A percentile compares a stretch with the other conserved stretches of the same genome.
phyloP scores from a whole-genome alignment of 2,797 vertebrate genomes.

The Cynopterus sphinx region DNA sequence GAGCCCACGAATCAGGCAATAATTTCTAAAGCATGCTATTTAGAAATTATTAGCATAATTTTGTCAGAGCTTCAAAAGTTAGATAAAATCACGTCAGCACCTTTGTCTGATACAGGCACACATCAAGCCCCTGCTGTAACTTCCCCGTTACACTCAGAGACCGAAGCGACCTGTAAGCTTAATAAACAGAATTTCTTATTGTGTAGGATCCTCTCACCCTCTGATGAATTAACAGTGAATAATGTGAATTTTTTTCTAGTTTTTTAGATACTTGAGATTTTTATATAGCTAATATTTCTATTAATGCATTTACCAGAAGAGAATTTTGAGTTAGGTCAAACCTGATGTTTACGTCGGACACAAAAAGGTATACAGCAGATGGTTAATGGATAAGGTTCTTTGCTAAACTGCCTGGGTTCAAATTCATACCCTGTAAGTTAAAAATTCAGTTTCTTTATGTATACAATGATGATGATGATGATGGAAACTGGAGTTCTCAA shows the following conservation, averaged over 20 bases:
- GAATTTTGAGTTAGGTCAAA: neutral
- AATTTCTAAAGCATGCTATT: neutral
- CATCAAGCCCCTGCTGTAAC: rapidly evolving
- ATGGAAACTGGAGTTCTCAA: neutral
- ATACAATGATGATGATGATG: rapidly evolving
- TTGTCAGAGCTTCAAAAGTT: neutral
- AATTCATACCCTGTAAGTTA: rapidly evolving
- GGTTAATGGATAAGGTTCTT: neutral
- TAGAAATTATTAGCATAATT: neutral
- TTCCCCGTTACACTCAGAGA: rapidly evolving
- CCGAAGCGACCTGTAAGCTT: neutral
- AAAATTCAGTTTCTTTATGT: neutral
- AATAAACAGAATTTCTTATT: neutral
- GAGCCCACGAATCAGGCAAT: neutral
- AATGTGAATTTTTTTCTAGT: neutral
- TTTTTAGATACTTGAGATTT: neutral
- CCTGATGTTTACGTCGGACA: neutral
- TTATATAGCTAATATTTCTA: neutral
- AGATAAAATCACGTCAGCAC: rapidly evolving
- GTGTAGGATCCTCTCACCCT: neutral
- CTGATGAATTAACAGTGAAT: neutral
- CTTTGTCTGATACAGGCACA: rapidly evolving
- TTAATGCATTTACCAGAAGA: neutral
- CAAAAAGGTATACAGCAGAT: rapidly evolving
- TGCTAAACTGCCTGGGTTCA: neutral